phyloP scores from a whole-genome alignment of 2,888 invertebrate genomes.

The Stenodema calcarata region DNA sequence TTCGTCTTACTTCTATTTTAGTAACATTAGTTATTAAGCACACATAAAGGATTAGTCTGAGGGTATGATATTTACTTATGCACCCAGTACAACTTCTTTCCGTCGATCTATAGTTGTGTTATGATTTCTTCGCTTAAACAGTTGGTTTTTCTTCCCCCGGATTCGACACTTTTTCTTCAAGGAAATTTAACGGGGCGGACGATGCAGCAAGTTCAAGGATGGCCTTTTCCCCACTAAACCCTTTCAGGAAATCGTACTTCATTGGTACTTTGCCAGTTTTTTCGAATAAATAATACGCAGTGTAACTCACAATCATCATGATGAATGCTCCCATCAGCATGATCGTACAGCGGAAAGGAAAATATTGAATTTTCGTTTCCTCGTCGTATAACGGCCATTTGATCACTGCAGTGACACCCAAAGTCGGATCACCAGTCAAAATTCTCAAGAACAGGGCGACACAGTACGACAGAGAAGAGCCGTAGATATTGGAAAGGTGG shows the following conservation, averaged over 20 bases:
- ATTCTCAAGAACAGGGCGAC: constrained; percentile 65
- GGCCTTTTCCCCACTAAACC: background rate
- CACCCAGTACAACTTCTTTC: too few species aligned
- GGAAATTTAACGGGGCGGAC: background rate
- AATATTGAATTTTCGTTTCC: constrained; percentile 65
- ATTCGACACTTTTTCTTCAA: too few species aligned
- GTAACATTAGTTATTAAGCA: too few species aligned
- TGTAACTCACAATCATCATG: background rate
- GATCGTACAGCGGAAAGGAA: constrained; percentile 69
- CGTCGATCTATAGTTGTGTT: too few species aligned
- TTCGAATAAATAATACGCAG: constrained; percentile 43
- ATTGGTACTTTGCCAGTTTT: background rate
- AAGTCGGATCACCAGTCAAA: constrained; percentile 67
- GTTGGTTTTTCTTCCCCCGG: too few species aligned
- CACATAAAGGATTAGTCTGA: too few species aligned
- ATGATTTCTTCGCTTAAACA: too few species aligned
- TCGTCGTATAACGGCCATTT: constrained; percentile 66
- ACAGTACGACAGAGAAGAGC: constrained; percentile 67
- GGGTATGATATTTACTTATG: too few species aligned
- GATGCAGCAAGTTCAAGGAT: background rate
- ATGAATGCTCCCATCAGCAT: constrained; percentile 3
- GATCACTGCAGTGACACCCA: constrained; percentile 66
- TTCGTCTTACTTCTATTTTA: too few species aligned
- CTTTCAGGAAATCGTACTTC: constrained; percentile 23
- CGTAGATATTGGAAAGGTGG: constrained; percentile 72